A percentile compares a stretch with the other conserved stretches of the same genome.
phyloP scores from a whole-genome alignment of 2,113 vertebrate species.

The Lepus americanus region DNA sequence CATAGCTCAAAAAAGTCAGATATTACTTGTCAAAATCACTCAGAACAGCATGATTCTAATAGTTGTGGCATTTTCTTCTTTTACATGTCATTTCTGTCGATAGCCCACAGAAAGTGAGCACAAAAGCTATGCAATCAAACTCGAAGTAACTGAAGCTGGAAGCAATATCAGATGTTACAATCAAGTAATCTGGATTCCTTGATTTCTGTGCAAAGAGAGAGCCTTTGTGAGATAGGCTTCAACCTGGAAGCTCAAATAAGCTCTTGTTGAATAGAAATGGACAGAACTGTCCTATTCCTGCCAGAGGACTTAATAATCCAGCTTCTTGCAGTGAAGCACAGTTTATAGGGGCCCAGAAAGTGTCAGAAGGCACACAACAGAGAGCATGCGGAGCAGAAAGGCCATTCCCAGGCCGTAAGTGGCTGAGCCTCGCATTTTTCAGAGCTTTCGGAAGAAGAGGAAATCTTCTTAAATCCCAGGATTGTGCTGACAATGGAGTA shows the following conservation, averaged over 20 bases:
- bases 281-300: not conserved
- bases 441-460: constrained; percentile 29
- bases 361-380: not conserved
- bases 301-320: constrained; percentile 18
- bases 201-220: not conserved
- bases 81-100: not conserved
- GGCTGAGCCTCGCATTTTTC: not conserved
- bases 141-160: not conserved
- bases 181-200: not conserved
- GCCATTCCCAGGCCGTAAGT: not conserved
- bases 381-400: not conserved
- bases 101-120: not conserved
- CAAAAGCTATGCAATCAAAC: not conserved
- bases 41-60: not conserved
- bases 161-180: not conserved
- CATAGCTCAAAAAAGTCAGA: constrained; percentile 24
- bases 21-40: not conserved
- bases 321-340: not conserved
- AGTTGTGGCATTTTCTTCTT: not conserved
- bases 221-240: not conserved
- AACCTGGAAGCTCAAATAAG: constrained; percentile 8
- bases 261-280: constrained; percentile 46
- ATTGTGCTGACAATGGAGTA: not conserved
- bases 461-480: constrained; percentile 22
- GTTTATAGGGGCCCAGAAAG: not conserved